Conservation (phyloP, 2,113 vertebrate species). For the Catharus bicknelli region DNA sequence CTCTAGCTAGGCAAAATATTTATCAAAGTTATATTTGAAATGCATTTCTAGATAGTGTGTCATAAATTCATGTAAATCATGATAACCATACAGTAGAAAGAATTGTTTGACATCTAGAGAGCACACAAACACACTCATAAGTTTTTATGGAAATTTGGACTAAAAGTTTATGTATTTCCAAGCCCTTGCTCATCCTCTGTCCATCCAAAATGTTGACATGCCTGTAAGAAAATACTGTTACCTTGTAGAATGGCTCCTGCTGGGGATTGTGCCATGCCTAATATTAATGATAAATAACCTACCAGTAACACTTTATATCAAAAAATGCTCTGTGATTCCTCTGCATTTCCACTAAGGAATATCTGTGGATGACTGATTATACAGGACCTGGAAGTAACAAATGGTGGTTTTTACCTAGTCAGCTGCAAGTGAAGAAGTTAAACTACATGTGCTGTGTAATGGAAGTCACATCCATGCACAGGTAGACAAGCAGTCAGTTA, state of each 20-base stretch:
- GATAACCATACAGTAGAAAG: neutral
- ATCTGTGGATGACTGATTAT: neutral
- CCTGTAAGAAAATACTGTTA: neutral
- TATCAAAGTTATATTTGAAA: neutral
- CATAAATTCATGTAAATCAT: neutral
- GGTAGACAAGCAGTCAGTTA: neutral
- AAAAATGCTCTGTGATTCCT: neutral
- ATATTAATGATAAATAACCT: neutral
- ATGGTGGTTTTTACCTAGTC: conserved; percentile 23
- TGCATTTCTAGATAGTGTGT: neutral
- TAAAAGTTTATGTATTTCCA: neutral
- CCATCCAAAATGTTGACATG: neutral
- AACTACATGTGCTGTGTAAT: neutral
- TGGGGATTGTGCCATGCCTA: neutral
- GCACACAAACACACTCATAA: neutral
- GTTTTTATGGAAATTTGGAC: neutral
- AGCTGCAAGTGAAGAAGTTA: neutral
- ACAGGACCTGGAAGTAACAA: neutral
- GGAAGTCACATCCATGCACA: conserved; percentile 1
- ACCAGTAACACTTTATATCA: neutral
- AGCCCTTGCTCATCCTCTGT: neutral
- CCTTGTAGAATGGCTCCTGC: neutral
- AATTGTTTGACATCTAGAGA: neutral
- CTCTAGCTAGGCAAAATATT: neutral
- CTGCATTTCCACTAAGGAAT: neutral